These are phyloP conservation scores for Nomada fucata DNA, from an alignment of 2,888 invertebrate genomes.

Conservation along the genomic window DNA sequence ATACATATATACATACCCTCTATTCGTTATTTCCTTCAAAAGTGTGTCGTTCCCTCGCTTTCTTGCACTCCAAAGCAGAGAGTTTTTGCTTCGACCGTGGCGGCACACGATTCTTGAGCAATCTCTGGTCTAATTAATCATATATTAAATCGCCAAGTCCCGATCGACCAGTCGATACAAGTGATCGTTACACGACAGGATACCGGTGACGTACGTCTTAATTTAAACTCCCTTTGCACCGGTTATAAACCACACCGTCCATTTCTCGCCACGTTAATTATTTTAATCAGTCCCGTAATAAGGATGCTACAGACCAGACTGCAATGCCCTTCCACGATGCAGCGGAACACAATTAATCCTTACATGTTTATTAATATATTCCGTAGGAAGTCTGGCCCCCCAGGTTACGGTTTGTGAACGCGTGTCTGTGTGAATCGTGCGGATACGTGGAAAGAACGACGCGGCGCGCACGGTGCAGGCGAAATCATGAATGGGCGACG, in stretches of 20 bases:
- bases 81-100: not conserved
- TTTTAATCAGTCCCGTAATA: constrained; percentile 72
- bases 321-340: constrained; percentile 35
- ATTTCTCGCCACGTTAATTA: constrained; percentile 62
- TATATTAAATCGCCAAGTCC: constrained; percentile 23
- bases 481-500: constrained; percentile 63
- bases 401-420: constrained; percentile 48
- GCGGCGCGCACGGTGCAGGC: constrained; percentile 20
- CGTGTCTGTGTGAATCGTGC: constrained; percentile 49
- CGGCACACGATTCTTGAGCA: constrained; percentile 26
- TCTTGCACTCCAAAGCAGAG: not conserved
- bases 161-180: constrained; percentile 33
- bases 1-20: not conserved
- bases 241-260: constrained; percentile 18
- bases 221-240: not conserved
- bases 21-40: not conserved
- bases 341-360: constrained; percentile 59
- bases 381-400: constrained; percentile 51
- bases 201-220: not conserved
- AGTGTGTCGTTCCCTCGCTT: too few species aligned
- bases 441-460: constrained; percentile 35
- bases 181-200: constrained; percentile 26
- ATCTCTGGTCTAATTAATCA: constrained; percentile 40
- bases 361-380: constrained; percentile 58
- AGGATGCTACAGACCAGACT: constrained; percentile 64